Evolutionary conservation across 2,797 vertebrate species (phyloP).

Genomic region (Agapornis canus): DNA sequence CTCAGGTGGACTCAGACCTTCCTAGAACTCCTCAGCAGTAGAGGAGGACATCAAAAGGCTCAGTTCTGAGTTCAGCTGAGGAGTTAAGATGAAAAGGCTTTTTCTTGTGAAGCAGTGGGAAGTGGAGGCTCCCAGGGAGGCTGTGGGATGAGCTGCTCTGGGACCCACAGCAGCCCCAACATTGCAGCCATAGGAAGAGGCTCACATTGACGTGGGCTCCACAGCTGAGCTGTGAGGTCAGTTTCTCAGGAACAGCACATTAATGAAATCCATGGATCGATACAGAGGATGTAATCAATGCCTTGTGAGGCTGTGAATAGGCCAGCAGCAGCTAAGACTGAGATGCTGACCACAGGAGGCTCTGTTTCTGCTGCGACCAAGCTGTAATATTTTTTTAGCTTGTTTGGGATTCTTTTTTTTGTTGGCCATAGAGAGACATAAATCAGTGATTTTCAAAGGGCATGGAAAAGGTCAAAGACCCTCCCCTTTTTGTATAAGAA

Average conservation of each 20-base stretch:
- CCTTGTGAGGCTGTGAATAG: neutral
- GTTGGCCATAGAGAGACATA: neutral
- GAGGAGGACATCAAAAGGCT: neutral
- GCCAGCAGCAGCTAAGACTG: neutral
- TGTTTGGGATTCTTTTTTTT: neutral
- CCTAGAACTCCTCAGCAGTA: neutral
- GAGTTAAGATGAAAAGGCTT: neutral
- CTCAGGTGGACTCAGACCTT: neutral
- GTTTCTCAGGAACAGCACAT: neutral
- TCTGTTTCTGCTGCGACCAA: neutral
- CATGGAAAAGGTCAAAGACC: neutral
- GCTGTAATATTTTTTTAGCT: neutral
- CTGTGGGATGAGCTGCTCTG: neutral
- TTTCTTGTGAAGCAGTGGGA: neutral
- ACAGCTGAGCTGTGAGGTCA: neutral
- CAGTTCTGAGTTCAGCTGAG: neutral
- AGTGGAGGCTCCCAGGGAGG: neutral
- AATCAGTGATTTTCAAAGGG: neutral
- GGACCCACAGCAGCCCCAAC: neutral
- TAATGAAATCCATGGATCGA: neutral
- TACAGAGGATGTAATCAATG: neutral
- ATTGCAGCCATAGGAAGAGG: neutral
- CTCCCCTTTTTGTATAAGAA: neutral
- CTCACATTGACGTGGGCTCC: neutral
- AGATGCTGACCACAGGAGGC: accelerated